Conservation (phyloP, 30 jellyfish, hydroid and myxozoan species). For the Aurelia sp. region DNA sequence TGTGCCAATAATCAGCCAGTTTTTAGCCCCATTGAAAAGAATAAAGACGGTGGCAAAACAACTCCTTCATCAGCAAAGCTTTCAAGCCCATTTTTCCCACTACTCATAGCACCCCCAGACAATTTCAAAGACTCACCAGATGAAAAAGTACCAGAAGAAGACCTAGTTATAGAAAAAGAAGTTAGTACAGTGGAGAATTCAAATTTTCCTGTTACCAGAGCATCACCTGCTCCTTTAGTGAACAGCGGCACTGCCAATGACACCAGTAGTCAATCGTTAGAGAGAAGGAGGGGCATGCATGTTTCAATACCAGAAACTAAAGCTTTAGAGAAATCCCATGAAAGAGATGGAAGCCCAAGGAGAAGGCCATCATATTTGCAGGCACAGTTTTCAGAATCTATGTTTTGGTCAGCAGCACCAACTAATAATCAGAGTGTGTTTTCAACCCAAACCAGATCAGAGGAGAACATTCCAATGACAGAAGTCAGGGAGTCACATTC, state of each 20-base stretch:
- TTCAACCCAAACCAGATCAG: background rate
- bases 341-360: conserved; percentile 82
- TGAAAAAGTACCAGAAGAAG: conserved; percentile 10
- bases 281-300: conserved; percentile 58
- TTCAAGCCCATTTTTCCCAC: conserved; percentile 39
- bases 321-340: conserved; percentile 39
- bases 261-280: conserved; percentile 1
- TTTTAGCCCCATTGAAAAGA: conserved; percentile 1
- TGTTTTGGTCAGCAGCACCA: conserved; percentile 57
- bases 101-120: conserved; percentile 86
- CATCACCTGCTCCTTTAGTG: conserved; percentile 12
- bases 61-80: background rate
- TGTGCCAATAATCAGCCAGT: background rate
- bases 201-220: background rate
- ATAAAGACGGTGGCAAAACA: background rate
- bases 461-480: conserved; percentile 25
- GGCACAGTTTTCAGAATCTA: conserved; percentile 79
- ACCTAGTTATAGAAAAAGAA: conserved; percentile 8
- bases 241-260: conserved; percentile 49
- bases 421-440: background rate
- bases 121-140: conserved; percentile 78
- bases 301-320: conserved; percentile 4
- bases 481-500: conserved; percentile 29
- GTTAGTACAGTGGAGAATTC: conserved; percentile 20
- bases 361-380: conserved; percentile 91